These are phyloP conservation scores for Cottus gobio DNA, from an alignment of 2,113 vertebrate genomes.

Conservation along the genomic window DNA sequence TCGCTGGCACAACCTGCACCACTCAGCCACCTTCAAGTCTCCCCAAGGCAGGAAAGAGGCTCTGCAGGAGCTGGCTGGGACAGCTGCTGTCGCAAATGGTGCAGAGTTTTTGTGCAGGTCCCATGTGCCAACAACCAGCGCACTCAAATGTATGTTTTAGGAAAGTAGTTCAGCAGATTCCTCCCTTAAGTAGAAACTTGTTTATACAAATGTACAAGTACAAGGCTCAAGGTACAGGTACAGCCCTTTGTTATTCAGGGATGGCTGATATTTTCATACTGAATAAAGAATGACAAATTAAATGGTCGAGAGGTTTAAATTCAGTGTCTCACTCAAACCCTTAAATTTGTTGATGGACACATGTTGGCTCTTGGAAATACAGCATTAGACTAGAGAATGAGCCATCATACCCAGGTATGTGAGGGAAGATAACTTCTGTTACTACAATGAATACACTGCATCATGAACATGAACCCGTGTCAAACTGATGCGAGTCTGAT, in stretches of 20 bases:
- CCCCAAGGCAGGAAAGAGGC: conserved; percentile 53
- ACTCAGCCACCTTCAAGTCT: conserved; percentile 60
- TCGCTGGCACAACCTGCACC: conserved; percentile 65
- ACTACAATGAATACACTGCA: background rate
- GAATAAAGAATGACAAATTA: background rate
- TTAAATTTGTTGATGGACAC: background rate
- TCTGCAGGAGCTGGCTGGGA: conserved; percentile 31
- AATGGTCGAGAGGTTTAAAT: background rate
- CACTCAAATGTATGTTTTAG: conserved; percentile 13
- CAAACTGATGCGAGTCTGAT: background rate
- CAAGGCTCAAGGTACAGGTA: background rate
- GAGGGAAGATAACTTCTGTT: background rate
- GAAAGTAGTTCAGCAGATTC: conserved; percentile 32
- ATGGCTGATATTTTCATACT: background rate
- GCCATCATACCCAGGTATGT: background rate
- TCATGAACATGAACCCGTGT: background rate
- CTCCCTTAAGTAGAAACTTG: background rate
- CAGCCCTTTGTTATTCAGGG: background rate
- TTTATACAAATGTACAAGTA: conserved; percentile 15
- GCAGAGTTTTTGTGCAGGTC: conserved; percentile 27
- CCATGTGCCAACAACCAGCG: conserved; percentile 10
- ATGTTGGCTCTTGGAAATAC: background rate
- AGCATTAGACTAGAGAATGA: background rate
- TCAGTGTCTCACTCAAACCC: background rate
- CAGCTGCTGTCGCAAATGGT: conserved; percentile 29